Evolutionary conservation across 2,113 vertebrate species (phyloP), one percentile per base, ranked within the genome.

Genomic region (Labrus mixtus): DNA sequence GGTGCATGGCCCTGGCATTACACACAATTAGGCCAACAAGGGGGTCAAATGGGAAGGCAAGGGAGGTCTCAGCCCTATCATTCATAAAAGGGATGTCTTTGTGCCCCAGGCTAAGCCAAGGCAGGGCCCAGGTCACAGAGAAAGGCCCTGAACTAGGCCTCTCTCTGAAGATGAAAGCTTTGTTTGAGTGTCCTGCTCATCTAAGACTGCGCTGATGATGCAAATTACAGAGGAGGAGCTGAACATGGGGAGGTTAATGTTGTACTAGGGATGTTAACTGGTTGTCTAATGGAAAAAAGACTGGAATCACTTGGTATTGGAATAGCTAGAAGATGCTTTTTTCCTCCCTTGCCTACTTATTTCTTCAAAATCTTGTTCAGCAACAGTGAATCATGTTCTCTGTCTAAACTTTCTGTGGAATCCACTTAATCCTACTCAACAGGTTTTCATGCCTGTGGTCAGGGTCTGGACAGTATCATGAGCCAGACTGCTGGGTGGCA

Each of bases 11-110:
- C 82, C 82, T 87, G 90, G 89, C 87, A 91, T 90, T 90, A 89
- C 85, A 92, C 75, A 90, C 89, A 92, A 91, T 93, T 91, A 91
- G 79, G 72, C 73, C 87, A 84, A 90, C 87, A 89, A 87, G 91
- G 67, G 83, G 91, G 87, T 92, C 89, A 92, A 91, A 84, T 60
- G 20, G 83, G 76, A 81, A 83, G 83, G 87, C 81, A 83, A 63
- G 82, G 80, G 74, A 86, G 90, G 87, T 90, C 74, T 70, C 64
- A 68, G 82, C 22, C 78, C 71, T 86, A 87, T 88, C 87, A 88
- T 82, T 90, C 79, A 83, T 63, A 69, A 80, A 78, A 83, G 67
- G 71, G 82, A 86, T 82, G 86, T 58, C 84, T 77, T 85, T 83
- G 71, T 84, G 77, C 81, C 76, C 7, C 50, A 48, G 78, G 89